Percentiles rank a stretch among this genome's conserved stretches.
Evolutionary conservation across 2,888 invertebrate species (phyloP).

Genomic region (Tethea ocularis): DNA sequence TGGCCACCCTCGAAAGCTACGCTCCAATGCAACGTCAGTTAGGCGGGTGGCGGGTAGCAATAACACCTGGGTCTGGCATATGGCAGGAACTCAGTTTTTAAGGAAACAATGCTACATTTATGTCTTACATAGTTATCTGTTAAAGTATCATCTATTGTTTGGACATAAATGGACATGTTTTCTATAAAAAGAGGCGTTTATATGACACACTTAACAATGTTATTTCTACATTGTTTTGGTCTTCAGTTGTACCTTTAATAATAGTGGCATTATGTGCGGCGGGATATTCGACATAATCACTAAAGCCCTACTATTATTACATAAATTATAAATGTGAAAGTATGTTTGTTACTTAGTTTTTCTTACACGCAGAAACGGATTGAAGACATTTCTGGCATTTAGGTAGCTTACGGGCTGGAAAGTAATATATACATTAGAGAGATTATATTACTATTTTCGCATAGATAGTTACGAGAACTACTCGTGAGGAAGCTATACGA

Average conservation of each 20-base stretch:
- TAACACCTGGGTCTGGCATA: constrained; percentile 4
- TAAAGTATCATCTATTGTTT: constrained; percentile 14
- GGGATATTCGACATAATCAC: no score
- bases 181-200: not conserved
- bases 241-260: no score
- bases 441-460: no score
- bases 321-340: no score
- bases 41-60: not conserved
- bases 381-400: no score
- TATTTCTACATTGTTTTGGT: no score
- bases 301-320: no score
- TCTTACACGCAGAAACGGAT: no score
- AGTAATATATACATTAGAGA: no score
- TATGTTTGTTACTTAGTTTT: no score
- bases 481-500: not conserved
- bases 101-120: constrained; percentile 9
- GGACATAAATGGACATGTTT: not conserved
- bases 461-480: not conserved
- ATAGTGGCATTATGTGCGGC: no score
- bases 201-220: not conserved
- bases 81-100: constrained; percentile 6
- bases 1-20: not conserved
- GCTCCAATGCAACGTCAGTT: not conserved
- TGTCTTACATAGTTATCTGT: not conserved
- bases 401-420: no score